phyloP scores from a whole-genome alignment of 2,113 vertebrate genomes.

The Vulpes ferrilata region DNA sequence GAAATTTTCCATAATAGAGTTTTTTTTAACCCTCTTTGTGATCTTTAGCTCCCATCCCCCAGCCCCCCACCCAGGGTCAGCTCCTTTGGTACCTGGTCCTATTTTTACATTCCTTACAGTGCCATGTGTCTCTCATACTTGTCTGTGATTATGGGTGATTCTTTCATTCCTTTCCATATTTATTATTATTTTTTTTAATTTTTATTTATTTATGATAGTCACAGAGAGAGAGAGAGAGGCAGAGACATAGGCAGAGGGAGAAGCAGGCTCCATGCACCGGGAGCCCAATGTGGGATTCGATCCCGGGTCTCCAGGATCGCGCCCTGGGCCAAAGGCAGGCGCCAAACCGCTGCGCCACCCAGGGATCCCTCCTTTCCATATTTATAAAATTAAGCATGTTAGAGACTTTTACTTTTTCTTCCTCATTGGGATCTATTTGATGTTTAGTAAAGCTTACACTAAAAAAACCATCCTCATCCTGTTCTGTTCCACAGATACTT shows the following conservation, averaged over 20 bases:
- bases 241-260: too few relatives aligned
- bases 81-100: neutral
- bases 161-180: conserved; percentile 11
- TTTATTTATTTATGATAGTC: too few relatives aligned
- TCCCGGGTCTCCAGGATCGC: too few relatives aligned
- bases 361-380: neutral
- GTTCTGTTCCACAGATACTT: neutral
- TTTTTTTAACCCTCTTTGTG: neutral
- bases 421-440: neutral
- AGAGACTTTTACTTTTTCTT: neutral
- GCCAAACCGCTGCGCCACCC: too few relatives aligned
- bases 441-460: neutral
- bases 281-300: too few relatives aligned
- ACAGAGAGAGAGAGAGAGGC: too few relatives aligned
- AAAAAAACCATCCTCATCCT: neutral
- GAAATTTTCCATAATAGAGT: neutral
- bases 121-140: neutral
- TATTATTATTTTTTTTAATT: too few relatives aligned
- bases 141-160: neutral
- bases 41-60: neutral
- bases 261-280: too few relatives aligned
- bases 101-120: neutral
- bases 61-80: neutral
- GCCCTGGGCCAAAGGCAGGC: too few relatives aligned
- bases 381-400: conserved; percentile 41